Evolutionary conservation across 2,888 invertebrate species (phyloP), one percentile per base, ranked within the genome.

Genomic region (Nycteola revayana): DNA sequence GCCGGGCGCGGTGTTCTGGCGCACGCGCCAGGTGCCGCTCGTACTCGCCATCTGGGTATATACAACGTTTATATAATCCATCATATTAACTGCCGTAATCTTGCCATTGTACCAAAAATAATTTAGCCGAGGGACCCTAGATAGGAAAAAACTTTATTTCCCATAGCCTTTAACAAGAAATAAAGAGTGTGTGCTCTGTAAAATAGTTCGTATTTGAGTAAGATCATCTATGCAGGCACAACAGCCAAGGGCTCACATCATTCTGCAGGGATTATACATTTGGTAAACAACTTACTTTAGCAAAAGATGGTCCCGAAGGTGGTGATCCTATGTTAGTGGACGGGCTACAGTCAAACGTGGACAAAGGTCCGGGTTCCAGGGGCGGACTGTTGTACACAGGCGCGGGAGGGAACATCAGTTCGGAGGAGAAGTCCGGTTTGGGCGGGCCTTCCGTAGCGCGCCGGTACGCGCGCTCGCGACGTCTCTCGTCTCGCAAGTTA

Each of bases 391-490:
- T 60, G 36, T 51, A 81, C 55, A 47, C 57, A 21, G 49, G 52
- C 8, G 57, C 55, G 3, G 79, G 73, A 0, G 89, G 89, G 56
- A 88, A 87, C 32, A 83, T 56, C 7, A 72, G 43, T 22, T 77
- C 75, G 0, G 84, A 86, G 8, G 93, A 92, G 35, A 95, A 90
- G 56, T 93, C 92, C 69, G 56, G 90, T 66, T 33, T 92, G 73
- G 72, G 92, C 80, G 85, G 92, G 83, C 59, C 95, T 93, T 92
- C 95, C 90, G 70, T 90, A 82, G 64, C 92, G 89, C 76, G 95
- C 90, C 78, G 92, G 43, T 94, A 93, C n/a, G 93, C 92, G 45
- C 93, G 93, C 66, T 96, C 96, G 1, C 95, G 91, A 18, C 93
- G 92, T 10, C 91, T 91, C 67, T 98, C 98, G 8, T 96, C 95